Base-by-base conservation (phyloP, 1,140 invertebrate genomes). In the Drosophila novamexicana region DNA sequence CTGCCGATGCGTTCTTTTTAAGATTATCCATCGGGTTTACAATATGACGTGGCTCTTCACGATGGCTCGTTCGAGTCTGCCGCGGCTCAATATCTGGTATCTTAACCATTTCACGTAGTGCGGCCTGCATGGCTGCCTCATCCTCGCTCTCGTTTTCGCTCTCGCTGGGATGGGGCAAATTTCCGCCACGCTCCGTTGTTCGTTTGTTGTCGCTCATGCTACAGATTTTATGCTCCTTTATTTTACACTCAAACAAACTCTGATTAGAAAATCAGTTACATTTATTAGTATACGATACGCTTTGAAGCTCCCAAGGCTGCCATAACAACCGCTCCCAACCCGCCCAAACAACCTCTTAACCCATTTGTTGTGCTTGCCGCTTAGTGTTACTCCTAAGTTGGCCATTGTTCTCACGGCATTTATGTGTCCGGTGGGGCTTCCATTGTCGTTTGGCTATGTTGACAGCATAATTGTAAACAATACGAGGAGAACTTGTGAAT, bases 241-340 rank as follows among this genome's bases (percentile, higher is more conserved):
- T 37, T 49, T 45, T 14, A 61, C 2, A 40, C 57, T 36, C 36
- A 56, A 39, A 53, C 45, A 34, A 10, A 36, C 32, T 68, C 22
- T 83, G 84, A 89, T 72, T 83, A 64, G 63, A 80, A 89, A 83
- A 89, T 88, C 80, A 53, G 37, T 69, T 52, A 66, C 22, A 50
- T 61, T 53, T 56, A 45, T 45, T 62, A 49, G 12, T 39, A 29
- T 42, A 52, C 10, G n/a, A 58, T 5, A 54, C 34, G 63, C 47
- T 57, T 70, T 40, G 22, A 37, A n/a, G 32, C 42, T 44, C 52
- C 57, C 64, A n/a, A 0, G 32, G 58, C 39, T 59, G 22, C 36
- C 52, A 49, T 53, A n/a, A 34, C 39, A 22, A 44, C 4, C 22
- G 22, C 22, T 29, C 22, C 40, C 44, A 22, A 18, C 49, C 34